A percentile compares a stretch with the other conserved stretches of the same genome.
phyloP scores from a whole-genome alignment of 2,113 vertebrate genomes.

The Raja brachyura region DNA sequence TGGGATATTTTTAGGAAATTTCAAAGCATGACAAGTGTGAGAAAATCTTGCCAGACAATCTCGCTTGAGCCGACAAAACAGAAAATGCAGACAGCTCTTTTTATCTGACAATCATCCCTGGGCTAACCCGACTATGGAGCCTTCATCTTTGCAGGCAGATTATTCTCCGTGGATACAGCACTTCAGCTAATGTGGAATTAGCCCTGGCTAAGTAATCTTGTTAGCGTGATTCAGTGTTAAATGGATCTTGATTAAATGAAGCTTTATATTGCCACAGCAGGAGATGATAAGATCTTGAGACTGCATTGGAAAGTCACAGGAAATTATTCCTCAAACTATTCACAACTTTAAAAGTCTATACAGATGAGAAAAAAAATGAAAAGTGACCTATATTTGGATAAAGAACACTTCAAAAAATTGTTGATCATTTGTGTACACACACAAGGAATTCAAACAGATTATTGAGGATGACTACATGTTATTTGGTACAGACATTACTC shows the following conservation, averaged over 20 bases:
- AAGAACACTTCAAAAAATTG: slow-evolving; percentile 12
- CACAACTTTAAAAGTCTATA: not conserved
- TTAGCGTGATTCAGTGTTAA: slow-evolving; percentile 57
- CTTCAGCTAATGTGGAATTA: slow-evolving; percentile 49
- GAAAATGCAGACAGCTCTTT: not conserved
- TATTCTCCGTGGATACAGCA: slow-evolving; percentile 51
- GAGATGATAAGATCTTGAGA: slow-evolving; percentile 49
- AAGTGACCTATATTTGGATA: not conserved
- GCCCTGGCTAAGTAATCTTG: slow-evolving; percentile 51
- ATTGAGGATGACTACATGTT: not conserved
- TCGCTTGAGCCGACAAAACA: slow-evolving; percentile 3
- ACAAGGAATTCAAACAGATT: not conserved
- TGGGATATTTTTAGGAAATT: not conserved
- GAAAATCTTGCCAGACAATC: not conserved
- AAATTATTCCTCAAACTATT: slow-evolving; percentile 26
- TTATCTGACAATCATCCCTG: slow-evolving; percentile 22
- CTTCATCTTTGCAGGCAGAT: slow-evolving; percentile 46
- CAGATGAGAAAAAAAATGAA: not conserved
- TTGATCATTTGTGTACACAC: not conserved
- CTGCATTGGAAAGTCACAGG: slow-evolving; percentile 50
- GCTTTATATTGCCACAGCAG: slow-evolving; percentile 57
- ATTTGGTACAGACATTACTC: not conserved
- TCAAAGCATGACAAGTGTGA: not conserved
- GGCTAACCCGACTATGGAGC: slow-evolving; percentile 50
- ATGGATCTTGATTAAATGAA: slow-evolving; percentile 56